Evolutionary conservation across 2,113 vertebrate genomes (phyloP).

Genomic region (Fregetta grallaria): DNA sequence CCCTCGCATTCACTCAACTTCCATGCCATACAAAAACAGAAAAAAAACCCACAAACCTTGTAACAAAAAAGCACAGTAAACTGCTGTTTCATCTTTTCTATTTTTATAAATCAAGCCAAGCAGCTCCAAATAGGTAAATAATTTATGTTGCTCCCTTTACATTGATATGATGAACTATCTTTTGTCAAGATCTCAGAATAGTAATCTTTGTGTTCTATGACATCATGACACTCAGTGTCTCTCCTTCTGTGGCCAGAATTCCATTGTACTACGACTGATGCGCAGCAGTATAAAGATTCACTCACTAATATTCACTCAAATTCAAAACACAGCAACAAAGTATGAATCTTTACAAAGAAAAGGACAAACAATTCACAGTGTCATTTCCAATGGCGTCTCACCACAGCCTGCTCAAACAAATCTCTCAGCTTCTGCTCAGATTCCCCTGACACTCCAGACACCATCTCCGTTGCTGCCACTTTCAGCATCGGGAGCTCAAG

Average conservation of each 20-base stretch:
- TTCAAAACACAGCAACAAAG: background rate
- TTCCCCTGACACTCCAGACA: constrained; percentile 95
- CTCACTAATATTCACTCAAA: background rate
- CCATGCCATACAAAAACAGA: background rate
- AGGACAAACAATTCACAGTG: background rate
- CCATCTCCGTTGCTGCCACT: constrained; percentile 94
- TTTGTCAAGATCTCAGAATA: constrained; percentile 3
- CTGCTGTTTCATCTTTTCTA: background rate
- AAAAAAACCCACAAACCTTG: background rate
- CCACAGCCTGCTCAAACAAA: constrained; percentile 91
- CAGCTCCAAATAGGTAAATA: background rate
- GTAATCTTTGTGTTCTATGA: background rate
- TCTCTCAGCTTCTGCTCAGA: constrained; percentile 95
- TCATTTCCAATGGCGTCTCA: constrained; percentile 56
- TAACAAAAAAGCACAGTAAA: background rate
- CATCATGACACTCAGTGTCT: background rate
- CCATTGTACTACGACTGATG: background rate
- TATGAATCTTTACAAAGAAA: background rate
- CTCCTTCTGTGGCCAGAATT: no score
- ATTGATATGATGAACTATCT: background rate
- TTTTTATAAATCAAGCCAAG: background rate
- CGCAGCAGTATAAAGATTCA: background rate
- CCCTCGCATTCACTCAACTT: background rate
- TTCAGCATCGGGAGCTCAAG: constrained; percentile 88
- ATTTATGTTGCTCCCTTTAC: background rate